These are phyloP conservation scores for Penaeus monodon DNA, from an alignment of 2,888 invertebrate species.

Conservation along the genomic window DNA sequence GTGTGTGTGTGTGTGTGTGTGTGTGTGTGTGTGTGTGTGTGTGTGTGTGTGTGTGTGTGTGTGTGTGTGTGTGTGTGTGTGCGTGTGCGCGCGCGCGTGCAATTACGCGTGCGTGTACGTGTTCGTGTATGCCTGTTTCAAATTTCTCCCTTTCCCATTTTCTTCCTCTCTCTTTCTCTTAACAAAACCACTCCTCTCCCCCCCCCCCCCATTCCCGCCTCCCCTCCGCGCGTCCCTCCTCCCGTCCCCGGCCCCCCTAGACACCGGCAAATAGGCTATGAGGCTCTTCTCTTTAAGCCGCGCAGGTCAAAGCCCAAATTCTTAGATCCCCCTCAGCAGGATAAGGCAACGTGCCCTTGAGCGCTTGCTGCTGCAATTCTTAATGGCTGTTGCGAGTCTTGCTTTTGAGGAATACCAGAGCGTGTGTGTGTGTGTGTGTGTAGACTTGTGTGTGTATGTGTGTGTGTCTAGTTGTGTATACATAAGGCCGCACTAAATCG, in stretches of 20 bases:
- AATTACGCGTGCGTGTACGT: too few species aligned
- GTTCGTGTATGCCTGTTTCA: too few species aligned
- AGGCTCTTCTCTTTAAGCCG: conserved; percentile 26
- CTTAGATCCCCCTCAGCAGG: not conserved
- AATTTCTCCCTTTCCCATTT: not conserved
- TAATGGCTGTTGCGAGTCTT: too few species aligned
- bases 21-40: too few species aligned
- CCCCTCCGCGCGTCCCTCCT: not conserved
- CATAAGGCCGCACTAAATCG: too few species aligned
- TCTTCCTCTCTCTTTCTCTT: not conserved
- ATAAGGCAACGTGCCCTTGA: conserved; percentile 5
- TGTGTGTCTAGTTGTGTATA: too few species aligned
- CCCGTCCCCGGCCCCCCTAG: not conserved
- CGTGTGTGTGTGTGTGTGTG: not conserved
- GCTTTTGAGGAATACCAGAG: not conserved
- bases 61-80: too few species aligned
- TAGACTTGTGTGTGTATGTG: too few species aligned
- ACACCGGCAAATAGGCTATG: conserved; percentile 25
- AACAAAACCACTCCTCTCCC: not conserved
- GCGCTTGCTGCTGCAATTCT: not conserved
- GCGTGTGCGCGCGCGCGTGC: too few species aligned
- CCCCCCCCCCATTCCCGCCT: not conserved
- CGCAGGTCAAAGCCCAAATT: conserved; percentile 15
- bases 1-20: too few species aligned
- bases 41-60: too few species aligned